Percentiles rank a stretch among this genome's conserved stretches.
Evolutionary conservation across 2,113 vertebrate genomes (phyloP).

Genomic region (Formicarius rufipectus): DNA sequence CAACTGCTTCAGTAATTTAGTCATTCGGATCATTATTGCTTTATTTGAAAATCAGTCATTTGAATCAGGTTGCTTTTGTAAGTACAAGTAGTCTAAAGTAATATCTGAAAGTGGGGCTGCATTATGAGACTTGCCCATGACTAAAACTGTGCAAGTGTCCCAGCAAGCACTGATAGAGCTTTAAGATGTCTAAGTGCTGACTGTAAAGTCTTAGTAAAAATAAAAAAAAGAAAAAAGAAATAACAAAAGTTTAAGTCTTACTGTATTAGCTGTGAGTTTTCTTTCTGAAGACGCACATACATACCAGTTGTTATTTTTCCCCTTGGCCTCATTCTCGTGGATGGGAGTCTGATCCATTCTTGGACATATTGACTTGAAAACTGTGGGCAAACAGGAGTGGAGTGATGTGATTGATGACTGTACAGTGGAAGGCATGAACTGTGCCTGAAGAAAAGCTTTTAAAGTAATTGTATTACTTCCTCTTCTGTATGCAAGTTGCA

Average conservation of each 20-base stretch:
- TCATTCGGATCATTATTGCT: slow-evolving; percentile 18
- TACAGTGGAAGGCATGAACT: not conserved
- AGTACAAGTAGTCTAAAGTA: not conserved
- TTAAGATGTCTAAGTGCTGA: not conserved
- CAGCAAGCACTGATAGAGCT: not conserved
- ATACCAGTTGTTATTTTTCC: not conserved
- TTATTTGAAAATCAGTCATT: not conserved
- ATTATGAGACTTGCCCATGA: not conserved
- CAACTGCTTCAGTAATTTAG: slow-evolving; percentile 18
- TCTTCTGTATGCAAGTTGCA: not conserved
- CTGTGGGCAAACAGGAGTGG: not conserved
- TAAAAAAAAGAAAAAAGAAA: not conserved
- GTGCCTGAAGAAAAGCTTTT: slow-evolving; percentile 18
- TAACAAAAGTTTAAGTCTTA: not conserved
- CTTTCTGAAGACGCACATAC: not conserved
- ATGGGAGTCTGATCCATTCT: not conserved
- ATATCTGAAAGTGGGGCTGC: not conserved
- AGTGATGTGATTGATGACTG: not conserved
- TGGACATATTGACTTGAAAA: not conserved
- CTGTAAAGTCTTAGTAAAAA: not conserved
- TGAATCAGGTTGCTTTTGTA: not conserved
- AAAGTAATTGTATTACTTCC: not conserved
- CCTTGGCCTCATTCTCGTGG: not conserved
- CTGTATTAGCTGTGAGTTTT: not conserved
- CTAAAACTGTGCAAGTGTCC: not conserved